Conservation (phyloP, 1,140 invertebrate genomes). For the Drosophila equinoxialis region DNA sequence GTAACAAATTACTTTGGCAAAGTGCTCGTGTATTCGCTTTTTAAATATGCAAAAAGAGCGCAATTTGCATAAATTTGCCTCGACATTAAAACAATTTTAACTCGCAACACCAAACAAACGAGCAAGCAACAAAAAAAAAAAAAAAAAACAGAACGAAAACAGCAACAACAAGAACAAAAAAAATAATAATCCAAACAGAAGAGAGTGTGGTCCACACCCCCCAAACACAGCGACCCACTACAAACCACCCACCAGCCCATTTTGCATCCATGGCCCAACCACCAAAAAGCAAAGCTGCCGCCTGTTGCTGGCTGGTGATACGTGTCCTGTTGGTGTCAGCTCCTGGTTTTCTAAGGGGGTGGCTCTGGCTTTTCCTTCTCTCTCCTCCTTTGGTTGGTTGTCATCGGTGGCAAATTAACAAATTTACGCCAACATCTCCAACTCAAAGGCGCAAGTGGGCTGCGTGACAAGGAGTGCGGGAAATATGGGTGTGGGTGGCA, state of each 20-base stretch:
- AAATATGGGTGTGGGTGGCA: not conserved
- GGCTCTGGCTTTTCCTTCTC: conserved; percentile 29
- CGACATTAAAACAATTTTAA: conserved; percentile 83
- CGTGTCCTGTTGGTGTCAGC: conserved; percentile 1
- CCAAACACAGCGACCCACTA: conserved; percentile 30
- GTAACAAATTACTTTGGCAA: conserved; percentile 81
- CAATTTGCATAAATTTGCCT: conserved; percentile 83
- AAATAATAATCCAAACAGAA: conserved; percentile 6
- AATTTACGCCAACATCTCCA: conserved; percentile 81
- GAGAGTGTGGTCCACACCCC: conserved; percentile 1
- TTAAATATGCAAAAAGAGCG: conserved; percentile 83
- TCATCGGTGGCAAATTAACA: conserved; percentile 82
- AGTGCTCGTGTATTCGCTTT: conserved; percentile 83
- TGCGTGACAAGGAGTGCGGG: conserved; percentile 16
- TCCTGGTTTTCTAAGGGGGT: conserved; percentile 30
- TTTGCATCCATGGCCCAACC: no score
- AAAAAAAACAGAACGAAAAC: conserved; percentile 18
- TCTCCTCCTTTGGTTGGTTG: conserved; percentile 50
- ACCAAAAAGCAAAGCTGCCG: conserved; percentile 23
- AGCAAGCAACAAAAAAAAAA: conserved; percentile 29
- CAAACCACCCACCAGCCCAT: no score
- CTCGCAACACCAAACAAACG: conserved; percentile 72
- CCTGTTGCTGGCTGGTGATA: conserved; percentile 60
- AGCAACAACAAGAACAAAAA: conserved; percentile 1
- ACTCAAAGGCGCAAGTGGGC: conserved; percentile 53